Conservation (phyloP, 2,113 vertebrate species). For the Formicarius rufipectus region DNA sequence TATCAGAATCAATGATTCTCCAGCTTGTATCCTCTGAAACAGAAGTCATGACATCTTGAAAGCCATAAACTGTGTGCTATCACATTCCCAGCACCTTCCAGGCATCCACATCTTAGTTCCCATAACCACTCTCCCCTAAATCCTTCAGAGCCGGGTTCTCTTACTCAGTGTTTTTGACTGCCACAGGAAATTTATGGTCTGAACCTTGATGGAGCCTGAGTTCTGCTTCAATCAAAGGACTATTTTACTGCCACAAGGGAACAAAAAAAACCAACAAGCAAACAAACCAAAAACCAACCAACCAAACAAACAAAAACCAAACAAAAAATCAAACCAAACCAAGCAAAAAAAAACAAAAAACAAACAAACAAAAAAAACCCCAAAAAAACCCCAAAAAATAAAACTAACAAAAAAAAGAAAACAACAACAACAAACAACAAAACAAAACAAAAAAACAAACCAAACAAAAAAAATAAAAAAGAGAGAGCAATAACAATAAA, state of each 20-base stretch:
- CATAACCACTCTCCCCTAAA: neutral
- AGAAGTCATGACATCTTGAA: neutral
- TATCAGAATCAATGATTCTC: neutral
- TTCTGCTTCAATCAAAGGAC: constrained; percentile 11
- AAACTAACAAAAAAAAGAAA: no score
- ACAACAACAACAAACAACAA: no score
- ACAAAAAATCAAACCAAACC: no score
- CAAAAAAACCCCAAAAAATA: no score
- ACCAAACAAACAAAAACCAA: no score
- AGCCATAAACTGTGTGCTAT: neutral
- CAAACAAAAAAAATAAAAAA: no score
- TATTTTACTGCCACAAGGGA: neutral
- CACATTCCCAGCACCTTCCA: neutral
- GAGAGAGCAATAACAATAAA: no score
- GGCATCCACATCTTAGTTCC: constrained; percentile 1
- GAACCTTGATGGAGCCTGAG: neutral
- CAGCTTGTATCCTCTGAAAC: neutral
- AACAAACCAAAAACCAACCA: no score
- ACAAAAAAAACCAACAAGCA: no score
- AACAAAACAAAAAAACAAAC: no score
- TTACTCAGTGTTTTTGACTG: constrained; percentile 19
- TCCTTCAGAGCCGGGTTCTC: neutral
- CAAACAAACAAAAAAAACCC: no score
- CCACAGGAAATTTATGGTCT: neutral
- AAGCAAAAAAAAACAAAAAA: no score